phyloP scores from a whole-genome alignment of 2,113 vertebrate genomes.

The Mormoops blainvillei region DNA sequence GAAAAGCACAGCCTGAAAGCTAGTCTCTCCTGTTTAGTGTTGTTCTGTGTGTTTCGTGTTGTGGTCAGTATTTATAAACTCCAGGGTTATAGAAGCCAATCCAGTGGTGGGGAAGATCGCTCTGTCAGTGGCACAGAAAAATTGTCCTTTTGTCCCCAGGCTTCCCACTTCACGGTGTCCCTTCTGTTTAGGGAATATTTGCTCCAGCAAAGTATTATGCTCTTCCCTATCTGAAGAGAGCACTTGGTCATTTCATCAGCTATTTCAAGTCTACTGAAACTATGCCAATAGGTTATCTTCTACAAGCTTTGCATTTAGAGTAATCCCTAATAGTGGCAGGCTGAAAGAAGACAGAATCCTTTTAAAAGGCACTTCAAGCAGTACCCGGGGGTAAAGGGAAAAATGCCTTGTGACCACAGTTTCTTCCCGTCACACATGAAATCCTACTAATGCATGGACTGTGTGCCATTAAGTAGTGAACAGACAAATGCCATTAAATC shows the following conservation, averaged over 20 bases:
- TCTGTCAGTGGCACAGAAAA: background rate
- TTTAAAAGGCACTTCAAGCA: background rate
- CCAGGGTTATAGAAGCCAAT: background rate
- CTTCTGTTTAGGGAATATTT: background rate
- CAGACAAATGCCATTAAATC: background rate
- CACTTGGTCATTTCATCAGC: background rate
- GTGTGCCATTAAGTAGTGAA: background rate
- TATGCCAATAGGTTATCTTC: background rate
- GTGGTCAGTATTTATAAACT: background rate
- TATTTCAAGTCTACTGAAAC: background rate
- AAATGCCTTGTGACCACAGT: background rate
- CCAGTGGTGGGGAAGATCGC: background rate
- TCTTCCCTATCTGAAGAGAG: background rate
- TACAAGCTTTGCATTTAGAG: background rate
- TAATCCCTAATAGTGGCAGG: background rate
- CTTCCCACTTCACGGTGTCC: background rate
- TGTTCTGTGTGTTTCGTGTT: background rate
- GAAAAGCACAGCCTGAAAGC: background rate
- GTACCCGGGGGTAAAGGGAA: background rate
- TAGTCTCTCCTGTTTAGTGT: background rate
- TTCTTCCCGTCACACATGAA: background rate
- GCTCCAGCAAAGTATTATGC: background rate
- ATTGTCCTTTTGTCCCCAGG: background rate
- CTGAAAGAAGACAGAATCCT: background rate
- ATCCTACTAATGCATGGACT: background rate